Evolutionary conservation across 1,140 invertebrate species (phyloP).

Genomic region (Drosophila tristis): DNA sequence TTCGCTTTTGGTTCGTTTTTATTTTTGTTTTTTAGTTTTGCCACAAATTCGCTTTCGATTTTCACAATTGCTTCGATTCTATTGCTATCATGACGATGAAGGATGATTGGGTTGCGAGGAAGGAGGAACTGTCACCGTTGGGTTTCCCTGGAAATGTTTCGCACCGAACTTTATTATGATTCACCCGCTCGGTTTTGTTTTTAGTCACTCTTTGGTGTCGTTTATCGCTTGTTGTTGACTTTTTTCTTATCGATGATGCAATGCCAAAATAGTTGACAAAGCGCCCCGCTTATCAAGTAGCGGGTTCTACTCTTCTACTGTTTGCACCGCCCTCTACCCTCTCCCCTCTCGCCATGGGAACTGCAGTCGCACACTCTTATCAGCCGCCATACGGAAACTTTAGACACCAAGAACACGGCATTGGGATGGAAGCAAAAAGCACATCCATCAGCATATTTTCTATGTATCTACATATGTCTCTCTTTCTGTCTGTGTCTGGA

Average conservation of each 20-base stretch:
- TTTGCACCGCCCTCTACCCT: too few species aligned
- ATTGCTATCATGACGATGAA: too few species aligned
- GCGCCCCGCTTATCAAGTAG: constrained; percentile 29
- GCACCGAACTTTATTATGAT: not conserved
- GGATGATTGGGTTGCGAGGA: too few species aligned
- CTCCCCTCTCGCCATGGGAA: too few species aligned
- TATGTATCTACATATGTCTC: too few species aligned
- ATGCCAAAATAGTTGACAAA: constrained; percentile 15
- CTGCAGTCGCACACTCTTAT: too few species aligned
- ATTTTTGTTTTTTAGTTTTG: constrained; percentile 4
- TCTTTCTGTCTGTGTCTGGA: too few species aligned
- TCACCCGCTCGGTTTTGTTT: constrained; percentile 5
- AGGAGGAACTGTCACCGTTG: constrained; percentile 50
- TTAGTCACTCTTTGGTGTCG: constrained; percentile 25
- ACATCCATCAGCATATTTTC: too few species aligned
- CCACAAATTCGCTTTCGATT: constrained; percentile 7
- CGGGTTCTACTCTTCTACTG: too few species aligned
- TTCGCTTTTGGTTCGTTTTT: constrained; percentile 6
- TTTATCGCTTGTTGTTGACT: constrained; percentile 14
- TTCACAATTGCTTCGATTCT: not conserved
- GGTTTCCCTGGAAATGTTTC: constrained; percentile 3
- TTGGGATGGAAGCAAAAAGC: too few species aligned
- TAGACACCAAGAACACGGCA: too few species aligned
- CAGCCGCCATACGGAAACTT: too few species aligned
- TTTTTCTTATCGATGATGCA: constrained; percentile 61